Percentiles rank a stretch among this genome's conserved stretches.
phyloP scores from a whole-genome alignment of 1,140 invertebrate genomes.

The Drosophila pallidifrons region DNA sequence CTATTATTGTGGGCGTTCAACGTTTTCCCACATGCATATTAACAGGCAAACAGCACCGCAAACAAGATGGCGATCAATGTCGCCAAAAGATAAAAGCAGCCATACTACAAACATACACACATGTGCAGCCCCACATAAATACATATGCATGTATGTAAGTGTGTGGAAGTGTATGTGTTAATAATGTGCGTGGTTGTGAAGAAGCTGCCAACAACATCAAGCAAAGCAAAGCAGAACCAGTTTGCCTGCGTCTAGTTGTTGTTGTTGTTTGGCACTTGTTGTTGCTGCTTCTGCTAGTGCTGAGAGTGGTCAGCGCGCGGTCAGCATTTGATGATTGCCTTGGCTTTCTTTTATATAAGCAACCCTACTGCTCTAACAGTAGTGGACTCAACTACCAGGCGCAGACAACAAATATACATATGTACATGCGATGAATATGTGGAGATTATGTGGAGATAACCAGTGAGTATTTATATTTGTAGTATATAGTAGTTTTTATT shows the following conservation, averaged over 20 bases:
- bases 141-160: constrained; percentile 5
- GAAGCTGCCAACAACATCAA: constrained; percentile 49
- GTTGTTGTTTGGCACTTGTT: constrained; percentile 12
- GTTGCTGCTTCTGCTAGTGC: constrained; percentile 44
- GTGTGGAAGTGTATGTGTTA: constrained; percentile 24
- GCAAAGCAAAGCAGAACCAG: constrained; percentile 27
- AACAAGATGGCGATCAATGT: constrained; percentile 31
- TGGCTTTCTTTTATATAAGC: constrained; percentile 54
- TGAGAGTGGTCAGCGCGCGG: constrained; percentile 57
- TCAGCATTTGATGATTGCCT: constrained; percentile 73
- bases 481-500: too few species aligned
- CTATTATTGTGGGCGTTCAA: constrained; percentile 84
- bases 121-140: constrained; percentile 6
- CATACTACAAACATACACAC: constrained; percentile 25
- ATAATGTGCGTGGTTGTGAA: constrained; percentile 42
- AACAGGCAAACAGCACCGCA: constrained; percentile 74
- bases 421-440: not conserved
- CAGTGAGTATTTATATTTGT: too few species aligned
- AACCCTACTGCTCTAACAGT: constrained; percentile 49
- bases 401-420: constrained; percentile 6
- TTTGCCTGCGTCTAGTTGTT: constrained; percentile 36
- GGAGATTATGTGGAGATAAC: too few species aligned
- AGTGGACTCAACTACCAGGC: constrained; percentile 62
- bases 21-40: constrained; percentile 81
- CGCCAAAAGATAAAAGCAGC: constrained; percentile 53